Evolutionary conservation across 2,888 invertebrate species (phyloP), one percentile per base, ranked within the genome.

Genomic region (Stenchaetothrips biformis): DNA sequence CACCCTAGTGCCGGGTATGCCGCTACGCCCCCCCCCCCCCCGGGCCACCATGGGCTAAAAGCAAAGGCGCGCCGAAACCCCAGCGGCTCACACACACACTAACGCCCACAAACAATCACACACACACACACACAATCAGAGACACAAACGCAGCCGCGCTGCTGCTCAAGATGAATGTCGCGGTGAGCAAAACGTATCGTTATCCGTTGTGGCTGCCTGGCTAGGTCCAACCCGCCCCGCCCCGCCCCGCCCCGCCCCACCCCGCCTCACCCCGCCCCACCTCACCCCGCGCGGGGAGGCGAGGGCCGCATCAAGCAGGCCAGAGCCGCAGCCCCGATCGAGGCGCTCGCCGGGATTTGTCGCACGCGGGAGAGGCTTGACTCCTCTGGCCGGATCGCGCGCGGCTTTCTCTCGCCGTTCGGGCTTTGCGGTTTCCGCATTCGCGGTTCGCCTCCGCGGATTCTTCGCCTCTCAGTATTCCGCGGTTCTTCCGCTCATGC

Each of bases 121-220:
- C 53, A 18, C 11, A 53, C 16, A 53, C 53, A 11, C 53, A 11
- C 53, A 53, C 13, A 53, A 2, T 13, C 53, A 53, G 3, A 53
- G 3, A 53, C 53, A 53, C 53, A 53, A 6, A 53, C 53, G 2
- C 53, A 16, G 53, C 13, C 53, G 53, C 67, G 67, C 7, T 25
- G 21, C 67, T 25, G 67, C 67, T 74, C 67, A 74, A 74, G 67
- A 74, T 74, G 67, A 74, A 74, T 74, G 67, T 74, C 25, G 67
- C 67, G 67, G 67, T 74, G 25, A 74, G 67, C 67, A 25, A 74
- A 74, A 74, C 67, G 67, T 74, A 74, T 74, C 25, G 67, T 25
- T 21, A 49, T 53, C 37, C 37, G 37, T 1, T 1, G 37, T 37
- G 37, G 37, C 37, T 37, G 37, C 37, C 37, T 37, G 37, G 37